A percentile compares a stretch with the other conserved stretches of the same genome.
These are phyloP conservation scores for Philonicus albiceps DNA, from an alignment of 2,888 invertebrate species.

Conservation along the genomic window DNA sequence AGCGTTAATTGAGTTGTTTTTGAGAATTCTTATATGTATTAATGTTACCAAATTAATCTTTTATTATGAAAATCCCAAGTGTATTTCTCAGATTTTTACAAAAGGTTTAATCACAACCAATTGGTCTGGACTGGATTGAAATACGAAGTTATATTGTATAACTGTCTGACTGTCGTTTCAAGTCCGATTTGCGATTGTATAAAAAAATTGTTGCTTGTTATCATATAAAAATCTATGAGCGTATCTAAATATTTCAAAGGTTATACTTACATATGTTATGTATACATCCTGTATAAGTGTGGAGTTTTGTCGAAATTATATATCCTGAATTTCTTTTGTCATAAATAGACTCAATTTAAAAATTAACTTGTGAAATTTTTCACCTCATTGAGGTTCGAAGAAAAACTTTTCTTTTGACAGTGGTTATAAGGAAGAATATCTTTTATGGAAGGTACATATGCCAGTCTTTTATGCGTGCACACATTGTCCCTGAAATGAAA, in stretches of 20 bases:
- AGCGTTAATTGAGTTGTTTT: too few relatives aligned
- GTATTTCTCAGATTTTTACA: too few relatives aligned
- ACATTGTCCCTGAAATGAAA: neutral
- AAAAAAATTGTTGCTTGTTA: neutral
- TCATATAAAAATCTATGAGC: neutral
- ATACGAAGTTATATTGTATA: too few relatives aligned
- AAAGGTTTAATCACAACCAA: too few relatives aligned
- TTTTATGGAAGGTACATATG: neutral
- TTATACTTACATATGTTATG: neutral
- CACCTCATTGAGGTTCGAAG: neutral
- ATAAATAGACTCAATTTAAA: neutral
- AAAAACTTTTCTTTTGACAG: neutral
- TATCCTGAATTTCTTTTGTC: neutral
- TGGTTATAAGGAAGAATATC: neutral
- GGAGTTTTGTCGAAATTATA: neutral
- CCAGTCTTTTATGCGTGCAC: neutral
- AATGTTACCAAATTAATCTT: too few relatives aligned
- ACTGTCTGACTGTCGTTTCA: too few relatives aligned
- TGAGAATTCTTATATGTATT: too few relatives aligned
- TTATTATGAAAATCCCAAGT: too few relatives aligned
- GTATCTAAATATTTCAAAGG: too few relatives aligned
- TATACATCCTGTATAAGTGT: neutral
- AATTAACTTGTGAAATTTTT: neutral
- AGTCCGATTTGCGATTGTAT: too few relatives aligned
- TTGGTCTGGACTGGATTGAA: too few relatives aligned